A percentile compares a stretch with the other conserved stretches of the same genome.
phyloP scores from a whole-genome alignment of 2,888 invertebrate species.

The Lithophane socia region DNA sequence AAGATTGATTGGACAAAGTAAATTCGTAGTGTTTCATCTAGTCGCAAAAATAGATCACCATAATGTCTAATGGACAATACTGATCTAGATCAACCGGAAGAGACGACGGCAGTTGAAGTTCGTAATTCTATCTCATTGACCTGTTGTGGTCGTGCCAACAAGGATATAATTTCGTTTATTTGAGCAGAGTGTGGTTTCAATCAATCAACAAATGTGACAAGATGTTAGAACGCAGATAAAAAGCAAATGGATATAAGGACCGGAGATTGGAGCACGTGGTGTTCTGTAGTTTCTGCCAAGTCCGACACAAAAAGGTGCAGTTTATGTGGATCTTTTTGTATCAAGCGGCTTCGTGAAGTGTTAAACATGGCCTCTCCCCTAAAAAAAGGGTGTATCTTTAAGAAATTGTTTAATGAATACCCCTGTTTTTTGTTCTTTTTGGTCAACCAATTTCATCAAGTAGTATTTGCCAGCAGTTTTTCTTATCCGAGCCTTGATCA shows the following conservation, averaged over 20 bases:
- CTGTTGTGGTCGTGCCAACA: slow-evolving; percentile 15
- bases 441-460: background rate
- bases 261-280: background rate
- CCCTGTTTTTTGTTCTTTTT: background rate
- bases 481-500: background rate
- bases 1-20: background rate
- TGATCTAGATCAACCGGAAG: slow-evolving; percentile 51
- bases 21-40: slow-evolving; percentile 8
- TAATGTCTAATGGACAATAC: slow-evolving; percentile 41
- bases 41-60: slow-evolving; percentile 19
- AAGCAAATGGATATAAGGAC: background rate
- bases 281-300: background rate
- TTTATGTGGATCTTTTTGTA: background rate
- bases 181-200: slow-evolving; percentile 13
- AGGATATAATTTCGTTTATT: slow-evolving; percentile 27
- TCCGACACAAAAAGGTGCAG: background rate
- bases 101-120: slow-evolving; percentile 27
- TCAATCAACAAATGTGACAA: slow-evolving; percentile 23
- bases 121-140: slow-evolving; percentile 49
- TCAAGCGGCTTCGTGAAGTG: background rate
- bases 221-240: background rate
- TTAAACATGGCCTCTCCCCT: background rate
- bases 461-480: background rate
- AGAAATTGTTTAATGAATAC: background rate
- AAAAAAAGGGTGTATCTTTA: background rate